Percentiles rank a stretch among this genome's conserved stretches.
Conservation (phyloP, 2,113 vertebrate species). For the Scomber colias region DNA sequence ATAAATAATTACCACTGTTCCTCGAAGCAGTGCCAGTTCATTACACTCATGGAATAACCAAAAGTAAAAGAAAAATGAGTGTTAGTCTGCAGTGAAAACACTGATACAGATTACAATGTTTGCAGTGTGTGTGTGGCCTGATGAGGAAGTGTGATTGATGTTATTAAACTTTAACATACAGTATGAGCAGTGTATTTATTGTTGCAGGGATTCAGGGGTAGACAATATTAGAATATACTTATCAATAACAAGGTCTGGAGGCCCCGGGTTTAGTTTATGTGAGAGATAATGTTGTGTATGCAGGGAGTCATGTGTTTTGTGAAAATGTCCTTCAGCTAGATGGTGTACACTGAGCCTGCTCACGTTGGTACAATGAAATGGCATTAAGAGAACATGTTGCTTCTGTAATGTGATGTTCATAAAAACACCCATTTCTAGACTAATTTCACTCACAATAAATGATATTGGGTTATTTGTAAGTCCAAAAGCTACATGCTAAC, state of each 20-base stretch:
- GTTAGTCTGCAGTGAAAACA: conserved; percentile 30
- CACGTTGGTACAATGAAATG: background rate
- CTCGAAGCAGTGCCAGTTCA: conserved; percentile 36
- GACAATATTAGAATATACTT: conserved; percentile 22
- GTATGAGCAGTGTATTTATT: conserved; percentile 33
- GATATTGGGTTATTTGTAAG: background rate
- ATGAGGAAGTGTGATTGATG: conserved; percentile 56
- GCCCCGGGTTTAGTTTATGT: background rate
- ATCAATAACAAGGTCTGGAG: conserved; percentile 21
- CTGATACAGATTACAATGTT: conserved; percentile 26
- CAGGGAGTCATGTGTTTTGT: background rate
- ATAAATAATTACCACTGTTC: conserved; percentile 49
- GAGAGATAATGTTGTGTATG: background rate
- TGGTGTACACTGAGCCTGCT: background rate
- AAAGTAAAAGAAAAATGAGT: conserved; percentile 52
- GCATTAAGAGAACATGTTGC: background rate
- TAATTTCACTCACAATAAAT: background rate
- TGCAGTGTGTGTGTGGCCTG: conserved; percentile 40
- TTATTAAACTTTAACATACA: conserved; percentile 50
- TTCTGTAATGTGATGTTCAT: background rate
- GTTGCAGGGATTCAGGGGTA: conserved; percentile 2
- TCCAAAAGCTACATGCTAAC: too few species aligned
- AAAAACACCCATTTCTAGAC: background rate
- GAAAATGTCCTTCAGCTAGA: conserved; percentile 28
- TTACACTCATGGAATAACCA: conserved; percentile 59